Percentiles rank a stretch among this genome's conserved stretches.
Conservation (phyloP, 2,888 invertebrate genomes). For the Deilephila elpenor region DNA sequence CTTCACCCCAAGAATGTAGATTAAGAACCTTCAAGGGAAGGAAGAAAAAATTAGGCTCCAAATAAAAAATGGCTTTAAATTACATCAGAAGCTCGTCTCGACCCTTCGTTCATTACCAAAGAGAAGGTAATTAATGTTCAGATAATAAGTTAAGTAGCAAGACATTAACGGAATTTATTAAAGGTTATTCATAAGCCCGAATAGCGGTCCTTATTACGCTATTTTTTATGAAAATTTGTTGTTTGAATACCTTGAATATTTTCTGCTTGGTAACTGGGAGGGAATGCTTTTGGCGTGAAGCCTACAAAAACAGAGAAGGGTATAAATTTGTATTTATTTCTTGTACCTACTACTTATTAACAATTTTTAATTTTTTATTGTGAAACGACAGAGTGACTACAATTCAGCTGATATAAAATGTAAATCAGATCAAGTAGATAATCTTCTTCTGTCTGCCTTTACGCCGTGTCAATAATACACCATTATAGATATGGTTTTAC, state of each 20-base stretch:
- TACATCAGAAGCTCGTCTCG: conserved; percentile 31
- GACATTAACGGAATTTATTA: conserved; percentile 55
- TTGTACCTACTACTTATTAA: too few relatives aligned
- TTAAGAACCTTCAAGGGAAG: neutral
- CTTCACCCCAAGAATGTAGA: neutral
- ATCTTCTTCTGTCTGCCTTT: too few relatives aligned
- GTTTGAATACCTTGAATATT: conserved; percentile 22
- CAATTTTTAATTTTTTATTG: too few relatives aligned
- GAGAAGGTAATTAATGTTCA: conserved; percentile 47
- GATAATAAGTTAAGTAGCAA: conserved; percentile 57
- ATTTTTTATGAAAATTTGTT: conserved; percentile 49
- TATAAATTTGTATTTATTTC: too few relatives aligned
- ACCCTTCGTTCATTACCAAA: conserved; percentile 42
- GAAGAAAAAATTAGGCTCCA: neutral
- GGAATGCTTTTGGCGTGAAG: too few relatives aligned
- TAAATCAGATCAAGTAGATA: too few relatives aligned
- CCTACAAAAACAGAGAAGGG: too few relatives aligned
- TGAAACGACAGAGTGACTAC: too few relatives aligned
- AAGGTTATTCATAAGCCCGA: conserved; percentile 52
- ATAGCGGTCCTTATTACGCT: conserved; percentile 45
- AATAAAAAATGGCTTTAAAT: conserved; percentile 5
- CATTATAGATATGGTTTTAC: too few relatives aligned
- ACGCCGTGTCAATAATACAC: too few relatives aligned
- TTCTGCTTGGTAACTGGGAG: neutral
- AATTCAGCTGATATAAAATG: too few relatives aligned